Percentiles rank a stretch among this genome's conserved stretches.
These are phyloP conservation scores for Peucedramus taeniatus DNA, from an alignment of 2,113 vertebrate genomes.

Conservation along the genomic window DNA sequence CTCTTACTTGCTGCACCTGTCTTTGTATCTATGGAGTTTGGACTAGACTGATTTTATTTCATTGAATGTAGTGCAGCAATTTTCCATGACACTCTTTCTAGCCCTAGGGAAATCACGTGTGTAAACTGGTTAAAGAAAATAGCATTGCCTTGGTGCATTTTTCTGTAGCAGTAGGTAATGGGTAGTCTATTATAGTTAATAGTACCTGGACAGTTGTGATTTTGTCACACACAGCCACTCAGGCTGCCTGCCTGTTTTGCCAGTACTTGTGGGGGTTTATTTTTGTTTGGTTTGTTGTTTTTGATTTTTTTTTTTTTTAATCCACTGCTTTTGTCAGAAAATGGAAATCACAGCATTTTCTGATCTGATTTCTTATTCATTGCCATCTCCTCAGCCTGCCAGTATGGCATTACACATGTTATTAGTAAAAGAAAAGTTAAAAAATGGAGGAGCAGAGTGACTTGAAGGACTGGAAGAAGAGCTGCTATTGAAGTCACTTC, in stretches of 20 bases:
- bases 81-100: background rate
- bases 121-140: background rate
- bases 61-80: background rate
- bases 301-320: no score
- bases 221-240: background rate
- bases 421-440: background rate
- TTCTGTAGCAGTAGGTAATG: background rate
- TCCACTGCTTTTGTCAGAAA: background rate
- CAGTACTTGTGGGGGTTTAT: background rate
- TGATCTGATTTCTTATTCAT: background rate
- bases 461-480: background rate
- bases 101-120: background rate
- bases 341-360: background rate
- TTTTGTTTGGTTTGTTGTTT: background rate
- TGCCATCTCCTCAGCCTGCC: background rate
- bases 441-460: background rate
- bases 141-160: background rate
- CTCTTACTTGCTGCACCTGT: background rate
- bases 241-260: background rate
- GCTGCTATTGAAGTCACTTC: background rate
- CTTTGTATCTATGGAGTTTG: background rate
- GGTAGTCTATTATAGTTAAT: background rate
- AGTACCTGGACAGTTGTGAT: background rate
- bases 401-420: background rate
- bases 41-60: background rate